Evolutionary conservation across 2,113 vertebrate genomes (phyloP).

Genomic region (Zosterops pallidus): DNA sequence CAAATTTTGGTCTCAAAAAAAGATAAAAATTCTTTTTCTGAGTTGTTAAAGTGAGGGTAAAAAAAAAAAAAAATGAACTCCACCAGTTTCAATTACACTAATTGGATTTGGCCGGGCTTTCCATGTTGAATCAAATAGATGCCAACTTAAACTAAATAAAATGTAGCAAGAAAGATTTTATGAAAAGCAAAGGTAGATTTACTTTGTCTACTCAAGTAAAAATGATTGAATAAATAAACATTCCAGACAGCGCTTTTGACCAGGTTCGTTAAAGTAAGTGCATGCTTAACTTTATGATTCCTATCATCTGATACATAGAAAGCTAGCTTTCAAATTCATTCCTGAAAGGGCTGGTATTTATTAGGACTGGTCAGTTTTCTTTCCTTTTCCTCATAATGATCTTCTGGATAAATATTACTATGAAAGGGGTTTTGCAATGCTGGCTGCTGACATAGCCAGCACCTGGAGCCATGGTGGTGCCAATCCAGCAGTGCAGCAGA

Average conservation of each 20-base stretch:
- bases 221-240: conserved; percentile 62
- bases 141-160: conserved; percentile 51
- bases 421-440: conserved; percentile 8
- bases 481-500: not conserved
- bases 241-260: conserved; percentile 29
- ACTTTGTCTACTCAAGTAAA: conserved; percentile 65
- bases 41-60: not conserved
- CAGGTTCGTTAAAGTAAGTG: not conserved
- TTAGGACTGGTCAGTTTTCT: conserved; percentile 12
- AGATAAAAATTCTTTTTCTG: not conserved
- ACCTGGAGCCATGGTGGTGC: not conserved
- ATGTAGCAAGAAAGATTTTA: conserved; percentile 22
- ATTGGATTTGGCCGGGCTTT: conserved; percentile 42
- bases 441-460: conserved; percentile 12
- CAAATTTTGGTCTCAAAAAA: not conserved
- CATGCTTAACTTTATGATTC: not conserved
- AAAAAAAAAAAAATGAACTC: not conserved
- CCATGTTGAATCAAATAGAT: conserved; percentile 22
- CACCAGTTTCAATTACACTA: conserved; percentile 33
- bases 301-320: conserved; percentile 35
- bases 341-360: conserved; percentile 21
- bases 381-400: conserved; percentile 27
- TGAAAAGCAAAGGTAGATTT: conserved; percentile 52
- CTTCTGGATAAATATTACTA: conserved; percentile 1
- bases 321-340: conserved; percentile 18